phyloP scores from a whole-genome alignment of 2,797 vertebrate genomes.

The Syndactyla subalaris region DNA sequence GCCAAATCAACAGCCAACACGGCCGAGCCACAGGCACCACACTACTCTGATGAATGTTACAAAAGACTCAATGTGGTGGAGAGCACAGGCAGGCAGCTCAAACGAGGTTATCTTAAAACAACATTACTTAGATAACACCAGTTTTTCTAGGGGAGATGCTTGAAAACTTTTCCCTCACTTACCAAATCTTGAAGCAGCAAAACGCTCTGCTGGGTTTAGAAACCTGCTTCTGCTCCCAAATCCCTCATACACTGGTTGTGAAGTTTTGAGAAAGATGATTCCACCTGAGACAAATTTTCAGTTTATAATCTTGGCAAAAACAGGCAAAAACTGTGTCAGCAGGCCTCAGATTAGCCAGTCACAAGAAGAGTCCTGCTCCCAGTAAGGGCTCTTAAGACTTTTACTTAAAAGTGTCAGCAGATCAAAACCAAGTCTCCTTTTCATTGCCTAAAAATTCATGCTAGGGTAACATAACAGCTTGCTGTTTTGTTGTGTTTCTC shows the following conservation, averaged over 20 bases:
- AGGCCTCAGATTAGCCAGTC: neutral
- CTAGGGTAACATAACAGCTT: neutral
- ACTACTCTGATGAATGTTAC: neutral
- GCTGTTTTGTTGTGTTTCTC: neutral
- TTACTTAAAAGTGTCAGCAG: neutral
- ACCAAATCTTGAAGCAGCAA: neutral
- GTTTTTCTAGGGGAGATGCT: neutral
- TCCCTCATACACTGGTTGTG: neutral
- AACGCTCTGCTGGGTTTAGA: rapidly evolving
- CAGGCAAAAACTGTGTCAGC: neutral
- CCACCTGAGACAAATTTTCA: neutral
- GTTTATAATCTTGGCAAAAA: neutral
- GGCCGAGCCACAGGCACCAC: rapidly evolving
- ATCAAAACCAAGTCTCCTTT: neutral
- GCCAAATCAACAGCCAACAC: rapidly evolving
- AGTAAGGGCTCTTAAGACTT: neutral
- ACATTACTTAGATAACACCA: neutral
- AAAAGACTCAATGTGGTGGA: neutral
- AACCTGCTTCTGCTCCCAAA: neutral
- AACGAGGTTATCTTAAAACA: neutral
- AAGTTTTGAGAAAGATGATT: neutral
- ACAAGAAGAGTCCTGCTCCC: neutral
- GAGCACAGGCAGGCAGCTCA: neutral
- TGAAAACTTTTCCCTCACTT: neutral
- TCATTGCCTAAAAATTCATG: neutral